Evolutionary conservation across 2,797 vertebrate genomes (phyloP).

Genomic region (Syncerus caffer): DNA sequence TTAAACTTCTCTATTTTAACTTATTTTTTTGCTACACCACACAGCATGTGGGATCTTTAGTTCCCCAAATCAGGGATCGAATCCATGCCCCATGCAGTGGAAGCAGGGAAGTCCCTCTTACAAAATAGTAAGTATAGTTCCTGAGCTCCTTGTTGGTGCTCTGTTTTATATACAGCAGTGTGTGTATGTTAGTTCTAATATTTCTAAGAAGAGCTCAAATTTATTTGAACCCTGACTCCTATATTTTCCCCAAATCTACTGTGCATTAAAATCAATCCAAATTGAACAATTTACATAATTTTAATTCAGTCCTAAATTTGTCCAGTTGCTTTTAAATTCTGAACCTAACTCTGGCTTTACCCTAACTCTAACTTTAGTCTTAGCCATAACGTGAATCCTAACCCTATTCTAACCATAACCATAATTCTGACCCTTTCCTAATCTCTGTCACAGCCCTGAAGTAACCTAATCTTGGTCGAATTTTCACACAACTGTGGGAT

Average conservation of each 20-base stretch:
- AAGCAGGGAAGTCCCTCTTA: not conserved
- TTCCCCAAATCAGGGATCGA: not conserved
- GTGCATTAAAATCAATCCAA: not conserved
- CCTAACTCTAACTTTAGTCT: not conserved
- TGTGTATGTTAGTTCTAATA: not conserved
- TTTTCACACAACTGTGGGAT: not conserved
- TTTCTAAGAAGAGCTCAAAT: not conserved
- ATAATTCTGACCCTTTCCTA: not conserved
- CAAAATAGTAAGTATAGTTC: not conserved
- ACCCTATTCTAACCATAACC: not conserved
- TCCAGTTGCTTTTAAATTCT: not conserved
- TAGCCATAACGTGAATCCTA: not conserved
- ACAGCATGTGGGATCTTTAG: not conserved
- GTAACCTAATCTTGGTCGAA: not conserved
- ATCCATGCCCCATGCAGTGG: not conserved
- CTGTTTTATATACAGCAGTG: not conserved
- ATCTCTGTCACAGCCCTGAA: not conserved
- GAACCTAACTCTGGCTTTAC: not conserved
- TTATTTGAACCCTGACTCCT: not conserved
- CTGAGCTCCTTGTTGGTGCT: not conserved
- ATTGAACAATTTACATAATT: not conserved
- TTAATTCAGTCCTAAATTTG: not conserved
- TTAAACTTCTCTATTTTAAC: not conserved
- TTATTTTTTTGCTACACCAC: not conserved
- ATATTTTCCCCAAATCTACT: not conserved